Evolutionary conservation across 1,140 invertebrate species (phyloP).

Genomic region (Anastatus disparis): DNA sequence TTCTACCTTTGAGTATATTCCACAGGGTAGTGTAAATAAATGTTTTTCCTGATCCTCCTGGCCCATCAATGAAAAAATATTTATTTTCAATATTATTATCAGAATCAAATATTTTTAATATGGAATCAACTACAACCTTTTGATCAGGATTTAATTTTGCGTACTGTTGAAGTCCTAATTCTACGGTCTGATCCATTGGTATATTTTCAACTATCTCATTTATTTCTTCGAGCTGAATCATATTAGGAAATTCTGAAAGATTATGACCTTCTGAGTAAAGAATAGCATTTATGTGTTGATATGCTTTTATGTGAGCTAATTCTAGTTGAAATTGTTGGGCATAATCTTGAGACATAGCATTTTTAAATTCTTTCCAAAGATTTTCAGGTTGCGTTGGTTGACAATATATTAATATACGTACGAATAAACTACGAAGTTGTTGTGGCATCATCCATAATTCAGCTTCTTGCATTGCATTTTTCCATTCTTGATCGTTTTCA

Average conservation of each 20-base stretch:
- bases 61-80: too few relatives aligned
- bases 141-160: conserved; percentile 24
- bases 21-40: conserved; percentile 43
- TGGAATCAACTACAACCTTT: conserved; percentile 16
- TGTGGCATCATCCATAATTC: conserved; percentile 19
- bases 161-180: conserved; percentile 3
- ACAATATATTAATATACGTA: conserved; percentile 34
- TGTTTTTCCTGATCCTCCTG: too few relatives aligned
- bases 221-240: neutral
- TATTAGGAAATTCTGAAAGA: neutral
- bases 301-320: conserved; percentile 13
- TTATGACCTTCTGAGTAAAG: neutral
- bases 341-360: too few relatives aligned
- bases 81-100: too few relatives aligned
- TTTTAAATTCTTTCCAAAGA: too few relatives aligned
- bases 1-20: conserved; percentile 37
- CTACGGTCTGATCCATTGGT: neutral
- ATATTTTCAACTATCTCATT: neutral
- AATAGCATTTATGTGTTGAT: neutral
- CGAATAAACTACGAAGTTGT: conserved; percentile 23
- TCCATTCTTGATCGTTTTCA: conserved; percentile 39
- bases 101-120: neutral
- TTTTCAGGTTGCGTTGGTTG: too few relatives aligned
- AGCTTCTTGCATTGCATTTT: conserved; percentile 49
- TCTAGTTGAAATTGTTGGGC: too few relatives aligned